Evolutionary conservation across 2,888 invertebrate genomes (phyloP).

Genomic region (Crocallis elinguaria): DNA sequence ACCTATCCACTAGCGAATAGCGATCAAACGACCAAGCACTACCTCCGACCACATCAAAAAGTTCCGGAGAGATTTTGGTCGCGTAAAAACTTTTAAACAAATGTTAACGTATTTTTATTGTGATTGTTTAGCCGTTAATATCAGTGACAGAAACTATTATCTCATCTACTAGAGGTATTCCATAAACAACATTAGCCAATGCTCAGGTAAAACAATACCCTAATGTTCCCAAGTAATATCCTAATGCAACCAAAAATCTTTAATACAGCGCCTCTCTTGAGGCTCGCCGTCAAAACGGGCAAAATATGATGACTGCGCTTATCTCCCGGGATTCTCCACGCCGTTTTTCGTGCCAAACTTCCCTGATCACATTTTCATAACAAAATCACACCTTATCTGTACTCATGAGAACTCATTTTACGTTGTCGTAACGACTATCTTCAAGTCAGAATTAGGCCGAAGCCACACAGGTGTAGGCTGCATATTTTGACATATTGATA

Average conservation of each 20-base stretch:
- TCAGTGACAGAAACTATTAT: too few species aligned
- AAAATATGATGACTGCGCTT: conserved; percentile 62
- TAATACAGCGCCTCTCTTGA: conserved; percentile 17
- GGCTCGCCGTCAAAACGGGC: conserved; percentile 52
- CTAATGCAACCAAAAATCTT: conserved; percentile 14
- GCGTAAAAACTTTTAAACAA: too few species aligned
- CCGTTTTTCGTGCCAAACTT: conserved; percentile 40
- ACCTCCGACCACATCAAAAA: too few species aligned
- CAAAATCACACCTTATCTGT: conserved; percentile 36
- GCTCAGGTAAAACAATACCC: conserved; percentile 9
- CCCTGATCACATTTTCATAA: conserved; percentile 15
- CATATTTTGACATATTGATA: conserved; percentile 63
- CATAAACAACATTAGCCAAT: conserved; percentile 1
- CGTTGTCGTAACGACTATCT: conserved; percentile 34
- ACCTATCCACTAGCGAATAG: too few species aligned
- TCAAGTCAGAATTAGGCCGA: conserved; percentile 56
- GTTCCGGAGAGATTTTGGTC: too few species aligned
- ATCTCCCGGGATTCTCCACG: conserved; percentile 50
- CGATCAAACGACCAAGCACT: too few species aligned
- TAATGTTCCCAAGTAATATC: conserved; percentile 18
- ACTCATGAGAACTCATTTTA: conserved; percentile 32
- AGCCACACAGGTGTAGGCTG: conserved; percentile 55
- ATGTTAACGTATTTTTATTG: too few species aligned
- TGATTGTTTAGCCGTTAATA: too few species aligned
- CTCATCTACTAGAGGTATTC: too few species aligned